Conservation (phyloP, 2,797 vertebrate species). For the Leptatherina wallacei region DNA sequence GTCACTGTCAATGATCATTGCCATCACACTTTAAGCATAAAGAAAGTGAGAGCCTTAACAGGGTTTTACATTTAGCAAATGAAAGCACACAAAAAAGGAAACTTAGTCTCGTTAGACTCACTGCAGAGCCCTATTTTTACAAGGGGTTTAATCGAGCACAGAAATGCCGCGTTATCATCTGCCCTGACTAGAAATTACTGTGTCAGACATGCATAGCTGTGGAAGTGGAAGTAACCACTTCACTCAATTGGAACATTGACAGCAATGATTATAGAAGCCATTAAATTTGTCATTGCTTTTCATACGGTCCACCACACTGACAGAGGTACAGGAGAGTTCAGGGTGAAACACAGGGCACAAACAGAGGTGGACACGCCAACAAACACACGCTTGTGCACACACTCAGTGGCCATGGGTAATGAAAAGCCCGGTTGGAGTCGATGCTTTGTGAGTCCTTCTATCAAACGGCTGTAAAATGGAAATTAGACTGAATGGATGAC, state of each 20-base stretch:
- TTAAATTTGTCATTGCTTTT: constrained; percentile 72
- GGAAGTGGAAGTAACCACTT: constrained; percentile 63
- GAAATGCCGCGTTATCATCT: constrained; percentile 42
- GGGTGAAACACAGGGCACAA: constrained; percentile 11
- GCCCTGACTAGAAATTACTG: constrained; percentile 36
- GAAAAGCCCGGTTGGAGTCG: constrained; percentile 62
- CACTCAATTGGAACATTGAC: constrained; percentile 58
- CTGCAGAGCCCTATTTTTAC: constrained; percentile 8
- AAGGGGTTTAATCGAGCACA: constrained; percentile 26
- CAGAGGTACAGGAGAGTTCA: constrained; percentile 44
- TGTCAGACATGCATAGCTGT: constrained; percentile 43
- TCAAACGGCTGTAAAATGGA: constrained; percentile 77
- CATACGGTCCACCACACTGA: constrained; percentile 60
- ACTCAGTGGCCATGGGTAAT: constrained; percentile 40
- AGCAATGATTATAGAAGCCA: constrained; percentile 41
- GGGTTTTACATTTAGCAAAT: neutral
- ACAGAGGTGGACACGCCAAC: constrained; percentile 24
- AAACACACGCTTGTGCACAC: constrained; percentile 30
- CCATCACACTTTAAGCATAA: neutral
- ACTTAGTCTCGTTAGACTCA: neutral
- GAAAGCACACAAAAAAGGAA: constrained; percentile 3
- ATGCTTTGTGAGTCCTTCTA: constrained; percentile 63
- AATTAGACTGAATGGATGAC: constrained; percentile 74
- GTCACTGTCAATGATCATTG: neutral
- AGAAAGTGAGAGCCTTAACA: constrained; percentile 6